Conservation (phyloP, 2,113 vertebrate species). For the Rhegmatorhina hoffmannsi region DNA sequence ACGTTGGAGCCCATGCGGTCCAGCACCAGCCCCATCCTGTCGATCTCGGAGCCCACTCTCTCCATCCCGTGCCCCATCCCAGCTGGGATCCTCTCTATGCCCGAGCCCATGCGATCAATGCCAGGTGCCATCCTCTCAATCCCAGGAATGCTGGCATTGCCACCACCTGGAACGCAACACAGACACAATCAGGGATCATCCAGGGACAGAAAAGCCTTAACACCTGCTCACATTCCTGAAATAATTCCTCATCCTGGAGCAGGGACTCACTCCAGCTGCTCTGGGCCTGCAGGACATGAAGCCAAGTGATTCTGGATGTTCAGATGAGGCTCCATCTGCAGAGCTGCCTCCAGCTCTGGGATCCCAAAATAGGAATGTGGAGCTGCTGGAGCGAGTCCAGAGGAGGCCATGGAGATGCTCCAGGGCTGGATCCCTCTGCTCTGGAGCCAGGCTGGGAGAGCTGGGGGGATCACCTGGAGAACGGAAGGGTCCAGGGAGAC, state of each 20-base stretch:
- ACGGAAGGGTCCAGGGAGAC: not conserved
- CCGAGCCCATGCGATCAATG: slow-evolving; percentile 89
- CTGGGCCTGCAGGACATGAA: not conserved
- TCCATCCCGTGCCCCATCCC: slow-evolving; percentile 90
- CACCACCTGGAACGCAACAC: slow-evolving; percentile 70
- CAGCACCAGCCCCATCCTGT: slow-evolving; percentile 90
- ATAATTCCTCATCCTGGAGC: fast-evolving
- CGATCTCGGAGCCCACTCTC: slow-evolving; percentile 85
- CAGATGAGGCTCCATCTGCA: not conserved
- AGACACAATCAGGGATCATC: fast-evolving
- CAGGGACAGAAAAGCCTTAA: fast-evolving
- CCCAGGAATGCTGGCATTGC: slow-evolving; percentile 74
- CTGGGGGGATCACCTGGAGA: not conserved
- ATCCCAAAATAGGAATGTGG: not conserved
- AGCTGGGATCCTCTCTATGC: slow-evolving; percentile 78
- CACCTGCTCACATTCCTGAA: not conserved
- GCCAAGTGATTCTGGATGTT: not conserved
- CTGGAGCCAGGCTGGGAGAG: not conserved
- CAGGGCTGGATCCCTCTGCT: not conserved
- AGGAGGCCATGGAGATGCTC: fast-evolving
- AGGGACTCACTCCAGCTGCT: not conserved
- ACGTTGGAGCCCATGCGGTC: slow-evolving; percentile 89
- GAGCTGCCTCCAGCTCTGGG: not conserved
- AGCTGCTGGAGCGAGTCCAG: not conserved
- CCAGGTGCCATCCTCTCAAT: slow-evolving; percentile 83